Evolutionary conservation across 2,113 vertebrate genomes (phyloP), one percentile per base, ranked within the genome.

Genomic region (Phoxinus phoxinus): DNA sequence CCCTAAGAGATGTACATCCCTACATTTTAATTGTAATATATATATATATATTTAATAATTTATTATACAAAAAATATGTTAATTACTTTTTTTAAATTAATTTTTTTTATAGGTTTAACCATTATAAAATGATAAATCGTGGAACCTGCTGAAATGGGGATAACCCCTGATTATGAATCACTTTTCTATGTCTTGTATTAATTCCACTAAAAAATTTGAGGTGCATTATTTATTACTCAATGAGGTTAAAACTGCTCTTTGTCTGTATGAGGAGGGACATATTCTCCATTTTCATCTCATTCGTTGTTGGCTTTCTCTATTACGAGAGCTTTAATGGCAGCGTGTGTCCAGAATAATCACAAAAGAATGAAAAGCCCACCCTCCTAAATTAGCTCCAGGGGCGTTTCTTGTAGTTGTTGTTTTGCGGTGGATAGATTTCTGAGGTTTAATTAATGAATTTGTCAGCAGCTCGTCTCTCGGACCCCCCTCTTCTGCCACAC

Each of bases 361-460:
- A 79, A 86, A 77, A 86, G 72, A 72, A 75, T 86, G 77, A 77
- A 69, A 44, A 51, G 25, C 51, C 83, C 61, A 56, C 61, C 78
- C 74, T 78, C 74, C 83, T 48, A 78, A 86, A 86, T 86, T 81
- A 86, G 79, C 87, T 88, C 35, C 10, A 41, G 59, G 74, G 76
- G 86, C 12, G 32, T 81, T 71, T 85, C 74, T 85, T 83, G 67
- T 85, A 72, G 11, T 65, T 86, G 89, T 85, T 84, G 46, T 90
- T 90, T 79, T 86, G 78, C 84, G 65, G 17, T 63, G 85, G 90
- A 90, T 91, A 82, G 81, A 86, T 87, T 91, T 88, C 76, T 46
- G 87, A 90, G 85, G 72, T 86, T 91, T 91, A 91, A 89, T 92
- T 88, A 89, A 88, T 88, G 86, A 90, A 89, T 91, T 90, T 91